phyloP scores from a whole-genome alignment of 2,113 vertebrate genomes.

The Ellobius talpinus region DNA sequence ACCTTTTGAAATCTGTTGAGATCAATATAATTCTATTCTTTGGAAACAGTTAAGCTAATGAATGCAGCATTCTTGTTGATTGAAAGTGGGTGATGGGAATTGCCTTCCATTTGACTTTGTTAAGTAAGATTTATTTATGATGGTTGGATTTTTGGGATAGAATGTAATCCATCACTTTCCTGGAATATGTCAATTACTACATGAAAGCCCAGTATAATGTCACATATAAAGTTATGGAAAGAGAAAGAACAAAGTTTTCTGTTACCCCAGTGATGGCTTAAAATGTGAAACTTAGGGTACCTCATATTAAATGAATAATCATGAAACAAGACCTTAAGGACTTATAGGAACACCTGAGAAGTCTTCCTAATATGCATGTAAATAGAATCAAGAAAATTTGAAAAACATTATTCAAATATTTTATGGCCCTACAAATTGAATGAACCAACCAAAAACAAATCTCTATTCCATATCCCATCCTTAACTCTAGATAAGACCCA shows the following conservation, averaged over 20 bases:
- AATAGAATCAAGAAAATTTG: constrained; percentile 70
- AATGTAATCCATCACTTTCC: constrained; percentile 73
- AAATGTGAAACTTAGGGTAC: background rate
- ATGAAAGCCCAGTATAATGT: constrained; percentile 79
- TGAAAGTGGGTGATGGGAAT: background rate
- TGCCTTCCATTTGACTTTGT: background rate
- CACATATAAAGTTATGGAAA: constrained; percentile 79
- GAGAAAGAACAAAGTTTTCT: constrained; percentile 62
- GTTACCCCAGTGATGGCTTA: background rate
- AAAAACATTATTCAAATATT: constrained; percentile 67
- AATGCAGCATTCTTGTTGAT: background rate
- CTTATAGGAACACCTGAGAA: constrained; percentile 41
- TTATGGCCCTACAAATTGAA: constrained; percentile 60
- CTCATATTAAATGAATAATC: background rate
- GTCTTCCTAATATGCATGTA: constrained; percentile 72
- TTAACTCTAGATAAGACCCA: constrained; percentile 76
- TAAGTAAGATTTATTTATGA: constrained; percentile 65
- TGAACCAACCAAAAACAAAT: constrained; percentile 63
- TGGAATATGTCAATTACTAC: constrained; percentile 80
- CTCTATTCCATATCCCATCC: constrained; percentile 48
- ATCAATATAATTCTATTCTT: constrained; percentile 75
- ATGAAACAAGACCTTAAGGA: constrained; percentile 57
- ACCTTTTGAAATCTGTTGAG: constrained; percentile 72
- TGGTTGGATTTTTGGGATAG: constrained; percentile 34
- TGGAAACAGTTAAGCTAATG: constrained; percentile 41